Conservation (phyloP, 1,140 invertebrate genomes). For the Calycopis cecrops region DNA sequence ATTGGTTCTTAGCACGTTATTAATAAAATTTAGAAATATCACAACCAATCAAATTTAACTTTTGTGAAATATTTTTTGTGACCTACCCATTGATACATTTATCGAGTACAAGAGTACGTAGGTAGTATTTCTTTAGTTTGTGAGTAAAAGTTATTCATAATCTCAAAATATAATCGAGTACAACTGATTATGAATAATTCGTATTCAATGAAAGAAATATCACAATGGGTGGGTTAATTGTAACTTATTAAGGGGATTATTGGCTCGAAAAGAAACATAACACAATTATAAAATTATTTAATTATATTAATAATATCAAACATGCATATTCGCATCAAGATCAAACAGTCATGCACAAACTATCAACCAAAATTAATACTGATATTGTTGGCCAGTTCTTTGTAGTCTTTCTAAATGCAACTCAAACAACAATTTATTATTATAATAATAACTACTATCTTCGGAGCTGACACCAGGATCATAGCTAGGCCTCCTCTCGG, state of each 20-base stretch:
- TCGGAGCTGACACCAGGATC: slow-evolving; percentile 65
- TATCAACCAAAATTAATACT: slow-evolving; percentile 53
- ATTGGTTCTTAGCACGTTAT: slow-evolving; percentile 22
- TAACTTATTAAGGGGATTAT: no score
- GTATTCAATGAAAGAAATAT: not conserved
- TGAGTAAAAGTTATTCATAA: no score
- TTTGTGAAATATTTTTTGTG: no score
- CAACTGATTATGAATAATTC: slow-evolving; percentile 1
- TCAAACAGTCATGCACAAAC: slow-evolving; percentile 23
- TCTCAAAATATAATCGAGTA: not conserved
- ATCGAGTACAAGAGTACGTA: no score
- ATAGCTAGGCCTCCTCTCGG: slow-evolving; percentile 60
- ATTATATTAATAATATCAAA: slow-evolving; percentile 7
- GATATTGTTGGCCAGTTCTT: slow-evolving; percentile 68
- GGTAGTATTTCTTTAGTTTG: no score
- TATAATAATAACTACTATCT: slow-evolving; percentile 68
- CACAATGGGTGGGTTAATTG: not conserved
- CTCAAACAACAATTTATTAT: slow-evolving; percentile 73
- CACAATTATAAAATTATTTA: slow-evolving; percentile 1
- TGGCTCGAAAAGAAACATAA: no score
- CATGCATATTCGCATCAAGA: slow-evolving; percentile 6
- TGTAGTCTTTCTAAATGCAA: slow-evolving; percentile 73
- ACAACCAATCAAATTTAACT: not conserved
- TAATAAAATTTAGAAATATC: not conserved
- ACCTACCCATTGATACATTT: no score